A percentile compares a stretch with the other conserved stretches of the same genome.
phyloP scores from a whole-genome alignment of 1,140 invertebrate species.

The Penaeus chinensis region DNA sequence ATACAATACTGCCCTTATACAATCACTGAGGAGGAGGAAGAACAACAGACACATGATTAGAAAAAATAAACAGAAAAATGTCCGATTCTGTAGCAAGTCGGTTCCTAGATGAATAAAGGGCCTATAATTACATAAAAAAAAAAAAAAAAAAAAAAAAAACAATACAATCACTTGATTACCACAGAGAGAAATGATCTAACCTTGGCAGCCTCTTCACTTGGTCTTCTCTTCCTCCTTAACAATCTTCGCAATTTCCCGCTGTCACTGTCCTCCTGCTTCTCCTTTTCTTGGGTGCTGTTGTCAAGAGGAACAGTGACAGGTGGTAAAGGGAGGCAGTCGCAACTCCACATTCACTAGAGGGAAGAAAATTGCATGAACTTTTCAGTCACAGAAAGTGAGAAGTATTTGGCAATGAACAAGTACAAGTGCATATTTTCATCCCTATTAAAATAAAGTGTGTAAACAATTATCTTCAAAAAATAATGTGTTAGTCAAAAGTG shows the following conservation, averaged over 20 bases:
- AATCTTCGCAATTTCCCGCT: constrained; percentile 10
- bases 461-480: not conserved
- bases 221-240: constrained; percentile 18
- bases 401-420: too few relatives aligned
- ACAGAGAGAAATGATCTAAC: not conserved
- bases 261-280: constrained; percentile 4
- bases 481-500: not conserved
- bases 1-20: not conserved
- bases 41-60: not conserved
- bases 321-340: constrained; percentile 40
- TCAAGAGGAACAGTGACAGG: constrained; percentile 35
- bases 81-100: too few relatives aligned
- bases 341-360: constrained; percentile 42
- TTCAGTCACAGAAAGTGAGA: too few relatives aligned
- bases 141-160: not conserved
- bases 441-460: too few relatives aligned
- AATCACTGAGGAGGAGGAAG: not conserved
- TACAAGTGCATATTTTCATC: too few relatives aligned
- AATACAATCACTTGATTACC: not conserved
- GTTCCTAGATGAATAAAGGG: too few relatives aligned
- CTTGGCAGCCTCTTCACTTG: constrained; percentile 2
- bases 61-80: not conserved
- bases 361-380: not conserved
- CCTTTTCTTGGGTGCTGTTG: not conserved
- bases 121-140: not conserved